These are phyloP conservation scores for Cromileptes altivelis DNA, from an alignment of 2,113 vertebrate species.

Conservation along the genomic window DNA sequence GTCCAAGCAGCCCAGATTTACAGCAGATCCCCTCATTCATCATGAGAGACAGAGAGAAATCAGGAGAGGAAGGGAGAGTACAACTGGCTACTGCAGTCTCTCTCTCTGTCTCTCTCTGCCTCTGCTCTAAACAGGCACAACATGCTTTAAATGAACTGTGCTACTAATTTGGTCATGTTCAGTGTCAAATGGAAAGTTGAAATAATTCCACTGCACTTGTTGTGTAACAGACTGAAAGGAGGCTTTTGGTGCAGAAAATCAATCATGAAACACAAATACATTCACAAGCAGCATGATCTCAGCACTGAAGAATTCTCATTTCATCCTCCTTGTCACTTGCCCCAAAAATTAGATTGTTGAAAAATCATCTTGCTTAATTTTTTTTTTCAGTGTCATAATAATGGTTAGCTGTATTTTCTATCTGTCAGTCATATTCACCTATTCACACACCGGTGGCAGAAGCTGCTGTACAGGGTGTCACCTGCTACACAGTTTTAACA, in stretches of 20 bases:
- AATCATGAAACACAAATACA: not conserved
- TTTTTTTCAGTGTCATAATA: not conserved
- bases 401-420: not conserved
- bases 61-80: conserved; percentile 7
- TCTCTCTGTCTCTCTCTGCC: conserved; percentile 12
- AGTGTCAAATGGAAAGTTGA: conserved; percentile 8
- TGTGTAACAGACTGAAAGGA: not conserved
- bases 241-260: not conserved
- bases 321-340: not conserved
- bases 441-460: too few species aligned
- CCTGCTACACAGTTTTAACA: too few species aligned
- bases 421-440: too few species aligned
- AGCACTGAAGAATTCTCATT: not conserved
- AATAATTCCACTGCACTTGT: conserved; percentile 1
- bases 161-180: conserved; percentile 32
- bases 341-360: not conserved
- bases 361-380: too few species aligned
- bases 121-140: conserved; percentile 14
- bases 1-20: conserved; percentile 69
- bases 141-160: conserved; percentile 23
- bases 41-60: conserved; percentile 49
- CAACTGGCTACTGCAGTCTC: conserved; percentile 13
- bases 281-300: not conserved
- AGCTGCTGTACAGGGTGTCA: too few species aligned
- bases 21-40: conserved; percentile 65